A percentile compares a stretch with the other conserved stretches of the same genome.
Evolutionary conservation across 2,797 vertebrate genomes (phyloP).

Genomic region (Okamejei kenojei): DNA sequence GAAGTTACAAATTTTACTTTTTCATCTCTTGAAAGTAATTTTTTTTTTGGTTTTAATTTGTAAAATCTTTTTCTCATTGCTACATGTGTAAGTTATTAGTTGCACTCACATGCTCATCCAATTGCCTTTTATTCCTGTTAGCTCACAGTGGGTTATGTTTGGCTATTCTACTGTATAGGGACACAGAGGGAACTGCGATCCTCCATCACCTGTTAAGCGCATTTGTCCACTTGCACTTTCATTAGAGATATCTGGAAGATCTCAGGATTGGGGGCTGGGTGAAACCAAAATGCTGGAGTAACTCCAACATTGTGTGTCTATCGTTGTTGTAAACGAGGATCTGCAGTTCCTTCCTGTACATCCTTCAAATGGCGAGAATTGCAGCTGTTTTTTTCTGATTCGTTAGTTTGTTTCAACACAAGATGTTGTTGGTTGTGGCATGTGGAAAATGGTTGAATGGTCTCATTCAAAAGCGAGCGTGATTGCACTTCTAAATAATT

Average conservation of each 20-base stretch:
- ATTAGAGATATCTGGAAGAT: background rate
- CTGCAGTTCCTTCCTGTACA: no score
- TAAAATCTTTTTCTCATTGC: background rate
- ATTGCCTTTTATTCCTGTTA: background rate
- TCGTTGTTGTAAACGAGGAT: no score
- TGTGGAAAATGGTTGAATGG: background rate
- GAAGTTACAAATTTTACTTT: background rate
- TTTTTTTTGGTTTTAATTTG: no score
- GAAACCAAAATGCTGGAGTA: no score
- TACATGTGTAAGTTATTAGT: background rate
- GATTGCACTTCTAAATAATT: conserved; percentile 6
- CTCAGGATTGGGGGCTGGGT: background rate
- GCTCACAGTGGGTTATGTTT: background rate
- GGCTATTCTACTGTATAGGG: background rate
- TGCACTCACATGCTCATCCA: background rate
- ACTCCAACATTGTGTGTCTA: no score
- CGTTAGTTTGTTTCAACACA: background rate
- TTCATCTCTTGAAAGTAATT: background rate
- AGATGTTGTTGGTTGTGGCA: background rate
- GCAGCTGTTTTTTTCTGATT: no score
- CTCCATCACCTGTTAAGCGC: background rate
- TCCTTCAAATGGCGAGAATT: background rate
- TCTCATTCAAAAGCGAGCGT: background rate
- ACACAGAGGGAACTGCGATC: background rate
- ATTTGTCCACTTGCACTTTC: background rate